These are phyloP conservation scores for Lymantria monacha DNA, from an alignment of 2,888 invertebrate genomes.

Conservation along the genomic window DNA sequence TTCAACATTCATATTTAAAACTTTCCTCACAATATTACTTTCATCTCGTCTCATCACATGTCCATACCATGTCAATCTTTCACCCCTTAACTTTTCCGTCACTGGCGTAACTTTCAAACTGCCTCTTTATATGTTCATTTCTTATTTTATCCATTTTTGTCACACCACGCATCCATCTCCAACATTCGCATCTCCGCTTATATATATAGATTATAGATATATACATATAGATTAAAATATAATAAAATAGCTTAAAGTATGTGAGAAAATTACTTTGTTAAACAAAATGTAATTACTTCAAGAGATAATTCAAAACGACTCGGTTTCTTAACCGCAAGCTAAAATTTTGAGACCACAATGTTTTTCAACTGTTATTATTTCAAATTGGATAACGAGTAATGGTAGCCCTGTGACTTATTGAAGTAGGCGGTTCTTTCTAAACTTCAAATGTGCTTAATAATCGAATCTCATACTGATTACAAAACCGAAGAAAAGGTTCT, in stretches of 20 bases:
- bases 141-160: too few relatives aligned
- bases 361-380: slow-evolving; percentile 19
- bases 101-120: too few relatives aligned
- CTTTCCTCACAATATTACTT: too few relatives aligned
- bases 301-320: neutral
- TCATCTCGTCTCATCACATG: too few relatives aligned
- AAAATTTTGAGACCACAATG: neutral
- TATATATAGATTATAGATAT: too few relatives aligned
- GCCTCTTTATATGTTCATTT: too few relatives aligned
- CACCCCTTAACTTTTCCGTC: too few relatives aligned
- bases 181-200: too few relatives aligned
- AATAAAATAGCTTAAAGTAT: neutral
- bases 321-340: neutral
- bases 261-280: neutral
- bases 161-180: too few relatives aligned
- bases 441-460: slow-evolving; percentile 19
- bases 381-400: slow-evolving; percentile 15
- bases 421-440: slow-evolving; percentile 15
- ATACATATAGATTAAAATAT: too few relatives aligned
- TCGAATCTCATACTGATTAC: slow-evolving; percentile 13
- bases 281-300: neutral
- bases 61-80: too few relatives aligned
- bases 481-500: slow-evolving; percentile 5
- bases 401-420: slow-evolving; percentile 19
- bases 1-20: too few relatives aligned